phyloP scores from a whole-genome alignment of 2,888 invertebrate species.

The Myopa testacea region DNA sequence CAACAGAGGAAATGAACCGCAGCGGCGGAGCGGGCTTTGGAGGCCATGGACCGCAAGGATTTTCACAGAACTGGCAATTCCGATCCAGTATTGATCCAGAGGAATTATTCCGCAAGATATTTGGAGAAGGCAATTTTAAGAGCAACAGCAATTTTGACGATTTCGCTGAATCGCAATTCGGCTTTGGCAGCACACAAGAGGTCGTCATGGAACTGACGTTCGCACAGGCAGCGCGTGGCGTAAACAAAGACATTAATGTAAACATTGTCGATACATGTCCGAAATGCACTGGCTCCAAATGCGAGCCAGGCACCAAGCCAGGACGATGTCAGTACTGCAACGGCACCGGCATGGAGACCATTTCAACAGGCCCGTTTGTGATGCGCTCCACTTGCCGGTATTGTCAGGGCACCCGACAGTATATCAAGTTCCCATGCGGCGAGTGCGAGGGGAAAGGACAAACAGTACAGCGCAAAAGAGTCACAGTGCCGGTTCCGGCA shows the following conservation, averaged over 20 bases:
- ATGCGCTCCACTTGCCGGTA: conserved; percentile 96
- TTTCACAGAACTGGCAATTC: conserved; percentile 85
- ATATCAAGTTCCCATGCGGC: conserved; percentile 89
- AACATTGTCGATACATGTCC: conserved; percentile 94
- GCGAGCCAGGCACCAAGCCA: conserved; percentile 92
- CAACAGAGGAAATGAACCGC: conserved; percentile 87
- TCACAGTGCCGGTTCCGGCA: conserved; percentile 94
- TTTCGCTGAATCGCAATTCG: conserved; percentile 89
- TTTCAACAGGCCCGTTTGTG: conserved; percentile 92
- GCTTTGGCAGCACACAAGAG: conserved; percentile 92
- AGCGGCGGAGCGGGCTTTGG: conserved; percentile 69
- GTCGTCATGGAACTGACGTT: conserved; percentile 92
- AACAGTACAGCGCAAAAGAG: conserved; percentile 86
- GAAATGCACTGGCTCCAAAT: conserved; percentile 86
- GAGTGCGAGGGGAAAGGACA: conserved; percentile 96
- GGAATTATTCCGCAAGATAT: conserved; percentile 95
- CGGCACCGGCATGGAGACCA: conserved; percentile 96
- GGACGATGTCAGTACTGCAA: conserved; percentile 92
- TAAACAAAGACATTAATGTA: conserved; percentile 91
- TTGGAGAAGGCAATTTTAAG: conserved; percentile 85
- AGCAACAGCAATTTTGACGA: conserved; percentile 75
- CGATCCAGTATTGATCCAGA: conserved; percentile 93
- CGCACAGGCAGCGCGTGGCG: conserved; percentile 93
- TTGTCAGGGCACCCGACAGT: conserved; percentile 87
- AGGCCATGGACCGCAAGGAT: conserved; percentile 71